Conservation (phyloP, 1,140 invertebrate species). For the Calephelis virginiensis region DNA sequence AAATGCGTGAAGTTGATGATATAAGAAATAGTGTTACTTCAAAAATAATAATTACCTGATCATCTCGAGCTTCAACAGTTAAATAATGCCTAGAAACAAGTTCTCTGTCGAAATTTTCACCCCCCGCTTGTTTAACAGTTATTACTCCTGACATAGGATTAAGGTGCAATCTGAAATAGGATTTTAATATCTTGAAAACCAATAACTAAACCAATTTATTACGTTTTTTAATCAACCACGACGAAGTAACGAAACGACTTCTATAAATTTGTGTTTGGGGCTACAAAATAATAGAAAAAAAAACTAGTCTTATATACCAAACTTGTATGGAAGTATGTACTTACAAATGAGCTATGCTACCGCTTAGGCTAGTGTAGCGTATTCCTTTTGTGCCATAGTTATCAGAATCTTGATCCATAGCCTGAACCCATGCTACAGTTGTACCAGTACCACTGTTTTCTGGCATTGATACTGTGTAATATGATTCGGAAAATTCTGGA, state of each 20-base stretch:
- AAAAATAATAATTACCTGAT: slow-evolving; percentile 55
- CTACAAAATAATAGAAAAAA: not conserved
- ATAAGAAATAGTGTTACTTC: not conserved
- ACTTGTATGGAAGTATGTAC: slow-evolving; percentile 51
- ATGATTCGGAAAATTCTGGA: slow-evolving; percentile 89
- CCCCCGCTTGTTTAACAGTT: slow-evolving; percentile 86
- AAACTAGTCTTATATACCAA: not conserved
- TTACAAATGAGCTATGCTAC: slow-evolving; percentile 89
- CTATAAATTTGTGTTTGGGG: too few relatives aligned
- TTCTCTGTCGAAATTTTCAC: slow-evolving; percentile 91
- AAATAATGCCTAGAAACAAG: slow-evolving; percentile 91
- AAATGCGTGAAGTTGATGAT: too few relatives aligned
- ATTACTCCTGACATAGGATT: slow-evolving; percentile 91
- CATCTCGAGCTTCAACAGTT: slow-evolving; percentile 94
- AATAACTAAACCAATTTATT: too few relatives aligned
- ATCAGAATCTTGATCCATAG: slow-evolving; percentile 91
- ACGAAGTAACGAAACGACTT: too few relatives aligned
- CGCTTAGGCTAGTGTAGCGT: slow-evolving; percentile 89
- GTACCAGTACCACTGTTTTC: slow-evolving; percentile 93
- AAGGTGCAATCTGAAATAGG: slow-evolving; percentile 84
- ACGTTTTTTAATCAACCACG: too few relatives aligned
- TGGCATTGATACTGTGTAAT: slow-evolving; percentile 88
- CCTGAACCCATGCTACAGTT: slow-evolving; percentile 89
- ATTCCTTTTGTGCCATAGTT: slow-evolving; percentile 92
- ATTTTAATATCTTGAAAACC: too few relatives aligned